phyloP scores from a whole-genome alignment of 2,888 invertebrate genomes.

The Diaphora mendica region DNA sequence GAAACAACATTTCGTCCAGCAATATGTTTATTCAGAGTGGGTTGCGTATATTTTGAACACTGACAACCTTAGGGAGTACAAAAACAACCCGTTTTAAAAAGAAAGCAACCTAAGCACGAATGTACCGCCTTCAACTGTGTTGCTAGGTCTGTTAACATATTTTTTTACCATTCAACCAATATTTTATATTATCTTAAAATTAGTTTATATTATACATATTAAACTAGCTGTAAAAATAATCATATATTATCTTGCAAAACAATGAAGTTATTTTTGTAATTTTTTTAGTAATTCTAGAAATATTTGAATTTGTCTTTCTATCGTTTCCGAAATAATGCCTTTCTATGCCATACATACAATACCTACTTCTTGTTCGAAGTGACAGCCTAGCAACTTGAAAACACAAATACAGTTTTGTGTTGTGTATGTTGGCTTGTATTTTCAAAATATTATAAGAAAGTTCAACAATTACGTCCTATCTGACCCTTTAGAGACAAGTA shows the following conservation, averaged over 20 bases:
- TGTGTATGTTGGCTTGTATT: no score
- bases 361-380: no score
- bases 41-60: conserved; percentile 40
- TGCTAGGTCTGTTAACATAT: conserved; percentile 22
- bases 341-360: not conserved
- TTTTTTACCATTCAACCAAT: not conserved
- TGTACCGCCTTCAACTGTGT: conserved; percentile 29
- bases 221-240: not conserved
- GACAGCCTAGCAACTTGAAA: no score
- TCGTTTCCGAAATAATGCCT: not conserved
- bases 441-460: no score
- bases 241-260: not conserved
- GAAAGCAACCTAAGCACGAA: conserved; percentile 47
- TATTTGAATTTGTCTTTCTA: not conserved
- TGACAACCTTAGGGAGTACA: conserved; percentile 50
- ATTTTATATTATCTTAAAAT: not conserved
- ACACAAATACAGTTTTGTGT: no score
- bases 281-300: not conserved
- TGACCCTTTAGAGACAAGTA: no score
- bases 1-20: conserved; percentile 21
- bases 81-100: conserved; percentile 44
- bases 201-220: not conserved
- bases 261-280: not conserved
- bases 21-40: conserved; percentile 24
- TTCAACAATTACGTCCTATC: no score